Base-by-base conservation (phyloP, 2,888 invertebrate species). In the Trissoscelio sp. region DNA sequence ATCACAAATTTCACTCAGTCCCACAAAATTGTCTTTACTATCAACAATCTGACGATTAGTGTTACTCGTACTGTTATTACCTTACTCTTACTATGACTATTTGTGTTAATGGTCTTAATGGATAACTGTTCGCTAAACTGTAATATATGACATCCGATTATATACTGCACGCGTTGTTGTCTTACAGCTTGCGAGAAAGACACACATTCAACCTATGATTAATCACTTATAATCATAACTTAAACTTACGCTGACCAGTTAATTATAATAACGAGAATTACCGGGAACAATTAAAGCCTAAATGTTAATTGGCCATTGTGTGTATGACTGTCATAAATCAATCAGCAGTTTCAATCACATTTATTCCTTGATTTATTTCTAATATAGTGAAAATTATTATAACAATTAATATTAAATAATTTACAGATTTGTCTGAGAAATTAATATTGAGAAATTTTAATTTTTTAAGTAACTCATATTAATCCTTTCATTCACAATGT, bases 251-350 rank as follows among this genome's bases (percentile, higher is more conserved):
- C 20, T 64, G 78, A 64, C 72, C 72, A 22, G 58, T 72, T 72
- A 66, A 58, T 72, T 58, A 44, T 53, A 73, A 67, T 73, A 60
- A 66, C 34, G 18, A n/a, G n/a, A 55, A 72, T 72, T 72, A 79
- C 72, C 22, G 18, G 58, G 46, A 60, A 73, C 60, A 79, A 79
- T 73, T 72, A 73, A 60, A 57, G 22, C 28, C 24, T 78, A 57
- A 79, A 79, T 58, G 18, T 69, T 72, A 79, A 79, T 66, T 79
- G 51, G 31, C 39, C 57, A 70, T 70, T 70, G 78, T 69, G 34
- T n/a, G 16, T 9, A 14, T 20, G 18, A 46, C 14, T 20, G 16
- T 37, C 24, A 53, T 66, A 64, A 78, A 72, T 78, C 64, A 78
- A 55, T 78, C 55, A 18, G 42, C 37, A 51, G 6, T 58, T 44